Evolutionary conservation across 1,140 invertebrate genomes (phyloP).

Genomic region (Neuroterus valhalla): DNA sequence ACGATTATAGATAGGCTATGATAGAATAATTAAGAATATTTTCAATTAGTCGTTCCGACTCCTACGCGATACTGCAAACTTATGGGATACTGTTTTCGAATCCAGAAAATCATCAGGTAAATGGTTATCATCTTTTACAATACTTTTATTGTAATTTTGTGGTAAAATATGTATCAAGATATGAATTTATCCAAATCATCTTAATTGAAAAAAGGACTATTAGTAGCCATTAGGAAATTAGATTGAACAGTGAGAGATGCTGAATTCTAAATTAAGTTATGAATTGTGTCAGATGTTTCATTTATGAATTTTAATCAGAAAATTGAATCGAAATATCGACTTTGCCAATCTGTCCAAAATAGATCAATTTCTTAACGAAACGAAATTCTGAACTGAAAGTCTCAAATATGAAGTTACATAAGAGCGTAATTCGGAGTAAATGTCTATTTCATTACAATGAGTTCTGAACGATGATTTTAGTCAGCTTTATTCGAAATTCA

Average conservation of each 20-base stretch:
- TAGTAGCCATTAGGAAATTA: constrained; percentile 26
- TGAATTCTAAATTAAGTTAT: neutral
- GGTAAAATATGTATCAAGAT: neutral
- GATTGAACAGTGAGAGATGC: neutral
- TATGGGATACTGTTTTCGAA: constrained; percentile 38
- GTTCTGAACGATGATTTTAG: too few species aligned
- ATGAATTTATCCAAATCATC: constrained; percentile 1
- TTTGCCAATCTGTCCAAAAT: too few species aligned
- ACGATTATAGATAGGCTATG: constrained; percentile 73
- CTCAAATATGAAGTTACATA: too few species aligned
- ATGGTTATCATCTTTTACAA: constrained; percentile 41
- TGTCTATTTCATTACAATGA: too few species aligned
- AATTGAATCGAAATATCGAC: too few species aligned
- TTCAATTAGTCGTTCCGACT: constrained; percentile 66
- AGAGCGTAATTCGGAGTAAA: too few species aligned
- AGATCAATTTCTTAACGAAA: too few species aligned
- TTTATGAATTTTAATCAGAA: too few species aligned
- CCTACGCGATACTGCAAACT: constrained; percentile 58
- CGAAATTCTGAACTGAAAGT: too few species aligned
- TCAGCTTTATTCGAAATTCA: too few species aligned
- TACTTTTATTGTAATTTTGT: neutral
- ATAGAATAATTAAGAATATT: constrained; percentile 72
- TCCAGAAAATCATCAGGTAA: constrained; percentile 29
- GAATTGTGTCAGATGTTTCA: too few species aligned
- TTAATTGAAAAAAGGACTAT: neutral